Percentiles rank a stretch among this genome's conserved stretches.
Evolutionary conservation across 2,797 vertebrate genomes (phyloP).

Genomic region (Malacoraja senta): DNA sequence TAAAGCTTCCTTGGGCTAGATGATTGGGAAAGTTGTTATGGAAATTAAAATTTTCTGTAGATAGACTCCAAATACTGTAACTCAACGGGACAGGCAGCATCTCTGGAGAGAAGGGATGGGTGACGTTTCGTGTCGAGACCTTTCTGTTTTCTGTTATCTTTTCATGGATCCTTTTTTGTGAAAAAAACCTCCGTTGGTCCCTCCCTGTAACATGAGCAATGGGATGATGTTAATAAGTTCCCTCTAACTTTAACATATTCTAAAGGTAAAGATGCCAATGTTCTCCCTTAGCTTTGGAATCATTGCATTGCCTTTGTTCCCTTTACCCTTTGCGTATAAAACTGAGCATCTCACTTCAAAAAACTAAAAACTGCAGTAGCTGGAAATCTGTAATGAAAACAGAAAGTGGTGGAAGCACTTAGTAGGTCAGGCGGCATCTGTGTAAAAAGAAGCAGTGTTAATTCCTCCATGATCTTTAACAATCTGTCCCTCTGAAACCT

Average conservation of each 20-base stretch:
- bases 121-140: too few species aligned
- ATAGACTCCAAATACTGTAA: too few species aligned
- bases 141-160: neutral
- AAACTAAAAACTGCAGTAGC: too few species aligned
- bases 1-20: too few species aligned
- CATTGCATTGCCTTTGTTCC: neutral
- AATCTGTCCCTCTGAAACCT: neutral
- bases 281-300: neutral
- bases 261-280: neutral
- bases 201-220: neutral
- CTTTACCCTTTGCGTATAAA: neutral
- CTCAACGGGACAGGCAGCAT: too few species aligned
- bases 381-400: too few species aligned
- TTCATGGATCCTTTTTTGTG: neutral
- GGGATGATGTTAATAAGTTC: neutral
- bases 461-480: neutral
- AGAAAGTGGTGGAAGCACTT: too few species aligned
- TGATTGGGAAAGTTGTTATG: too few species aligned
- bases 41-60: too few species aligned
- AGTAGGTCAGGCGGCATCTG: too few species aligned
- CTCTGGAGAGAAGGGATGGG: too few species aligned
- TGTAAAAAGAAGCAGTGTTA: too few species aligned
- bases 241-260: neutral
- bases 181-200: neutral
- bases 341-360: neutral